These are phyloP conservation scores for Chrosomus eos DNA, from an alignment of 2,797 vertebrate genomes.

Conservation along the genomic window DNA sequence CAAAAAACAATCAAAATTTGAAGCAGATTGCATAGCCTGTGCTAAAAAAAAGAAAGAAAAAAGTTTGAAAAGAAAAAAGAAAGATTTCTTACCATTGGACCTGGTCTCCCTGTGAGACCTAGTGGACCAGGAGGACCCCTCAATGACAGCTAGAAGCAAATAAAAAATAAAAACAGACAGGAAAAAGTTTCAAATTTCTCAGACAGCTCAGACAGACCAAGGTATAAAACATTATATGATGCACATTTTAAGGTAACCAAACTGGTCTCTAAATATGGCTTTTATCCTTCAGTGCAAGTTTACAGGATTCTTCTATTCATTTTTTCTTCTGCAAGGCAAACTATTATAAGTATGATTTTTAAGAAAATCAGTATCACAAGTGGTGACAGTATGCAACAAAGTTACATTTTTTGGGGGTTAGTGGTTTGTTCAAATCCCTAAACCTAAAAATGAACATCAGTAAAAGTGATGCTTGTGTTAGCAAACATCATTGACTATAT, in stretches of 20 bases:
- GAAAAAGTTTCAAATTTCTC: too few relatives aligned
- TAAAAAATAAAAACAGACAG: too few relatives aligned
- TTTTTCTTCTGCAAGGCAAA: not conserved
- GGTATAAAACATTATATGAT: not conserved
- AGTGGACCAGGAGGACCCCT: conserved; percentile 85
- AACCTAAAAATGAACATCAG: not conserved
- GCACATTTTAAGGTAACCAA: not conserved
- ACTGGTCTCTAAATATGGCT: not conserved
- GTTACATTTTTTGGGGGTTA: not conserved
- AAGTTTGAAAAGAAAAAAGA: not conserved
- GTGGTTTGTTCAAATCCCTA: not conserved
- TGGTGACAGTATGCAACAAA: not conserved
- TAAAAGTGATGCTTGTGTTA: not conserved
- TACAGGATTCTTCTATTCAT: not conserved
- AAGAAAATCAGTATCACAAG: not conserved
- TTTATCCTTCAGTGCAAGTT: not conserved
- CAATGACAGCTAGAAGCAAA: conserved; percentile 81
- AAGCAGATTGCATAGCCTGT: not conserved
- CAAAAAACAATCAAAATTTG: not conserved
- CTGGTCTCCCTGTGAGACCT: conserved; percentile 86
- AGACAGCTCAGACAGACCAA: not conserved
- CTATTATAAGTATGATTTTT: not conserved
- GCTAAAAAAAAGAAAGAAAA: not conserved
- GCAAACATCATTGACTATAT: not conserved
- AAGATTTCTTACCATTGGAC: conserved; percentile 82